Evolutionary conservation across 2,888 invertebrate genomes (phyloP), one percentile per base, ranked within the genome.

Genomic region (Dione juno): DNA sequence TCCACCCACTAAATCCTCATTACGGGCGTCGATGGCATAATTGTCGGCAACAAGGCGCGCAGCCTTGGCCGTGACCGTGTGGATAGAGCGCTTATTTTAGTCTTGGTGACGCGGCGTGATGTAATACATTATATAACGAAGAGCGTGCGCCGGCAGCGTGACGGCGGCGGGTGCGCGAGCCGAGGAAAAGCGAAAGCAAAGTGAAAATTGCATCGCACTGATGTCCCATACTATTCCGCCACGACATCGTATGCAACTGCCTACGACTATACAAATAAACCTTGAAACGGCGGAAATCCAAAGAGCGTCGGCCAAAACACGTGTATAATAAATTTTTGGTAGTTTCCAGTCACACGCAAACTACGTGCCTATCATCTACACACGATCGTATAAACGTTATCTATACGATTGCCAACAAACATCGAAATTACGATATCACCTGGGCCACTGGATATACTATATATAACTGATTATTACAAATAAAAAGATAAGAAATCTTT

Each of bases 21-120:
- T 90, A 88, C 89, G 82, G 83, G 80, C 86, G 85, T 78, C 80
- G 81, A 78, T 84, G 82, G 86, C 84, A 86, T 90, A 88, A 91
- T 91, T 90, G 90, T 84, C 86, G 84, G 81, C 85, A 84, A 85
- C 84, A 82, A 85, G 84, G 83, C 86, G 84, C 84, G 84, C 87
- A 92, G 90, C 92, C 92, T 93, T 93, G 92, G 92, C 92, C 92
- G 92, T 93, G 92, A 92, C 92, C 92, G 90, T 71, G 84, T 81
- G 82, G 87, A 88, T 88, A 88, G 89, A 88, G 82, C 88, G 90
- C 85, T 87, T 89, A 91, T 91, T 92, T 92, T 91, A 91, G 91
- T 83, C 83, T 86, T 82, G 81, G 86, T 90, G 91, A 90, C 90
- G 90, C 82, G 85, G 79, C 85, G 85, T 90, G 90, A 90, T 89